A percentile compares a stretch with the other conserved stretches of the same genome.
phyloP scores from a whole-genome alignment of 2,797 vertebrate species.

The Sebastes minor region DNA sequence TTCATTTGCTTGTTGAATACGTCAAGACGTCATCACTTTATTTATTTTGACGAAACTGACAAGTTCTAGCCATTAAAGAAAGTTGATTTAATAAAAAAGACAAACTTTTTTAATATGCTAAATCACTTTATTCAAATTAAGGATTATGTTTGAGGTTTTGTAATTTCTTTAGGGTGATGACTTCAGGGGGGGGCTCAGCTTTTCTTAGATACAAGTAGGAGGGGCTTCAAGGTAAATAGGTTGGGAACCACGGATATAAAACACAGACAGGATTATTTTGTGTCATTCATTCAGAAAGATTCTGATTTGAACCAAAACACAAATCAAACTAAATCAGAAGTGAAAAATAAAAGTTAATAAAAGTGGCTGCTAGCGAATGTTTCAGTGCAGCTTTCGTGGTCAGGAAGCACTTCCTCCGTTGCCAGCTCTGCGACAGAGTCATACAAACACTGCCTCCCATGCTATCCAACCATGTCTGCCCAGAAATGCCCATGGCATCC shows the following conservation, averaged over 20 bases:
- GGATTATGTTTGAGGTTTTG: no score
- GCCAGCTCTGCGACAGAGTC: conserved; percentile 58
- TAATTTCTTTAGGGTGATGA: no score
- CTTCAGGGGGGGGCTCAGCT: no score
- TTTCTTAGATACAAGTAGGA: no score
- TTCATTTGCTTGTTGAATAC: no score
- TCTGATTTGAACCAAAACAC: neutral
- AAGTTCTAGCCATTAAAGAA: no score
- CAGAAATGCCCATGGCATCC: conserved; percentile 67
- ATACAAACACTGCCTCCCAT: conserved; percentile 54
- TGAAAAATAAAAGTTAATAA: neutral
- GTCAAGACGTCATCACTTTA: no score
- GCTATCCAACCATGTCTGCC: conserved; percentile 63
- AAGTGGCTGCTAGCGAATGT: neutral
- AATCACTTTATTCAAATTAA: no score
- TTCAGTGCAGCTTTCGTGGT: conserved; percentile 15
- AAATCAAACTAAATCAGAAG: neutral
- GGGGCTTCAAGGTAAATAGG: no score
- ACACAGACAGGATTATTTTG: neutral
- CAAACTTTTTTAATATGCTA: accelerated
- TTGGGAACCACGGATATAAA: neutral
- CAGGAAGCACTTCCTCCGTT: conserved; percentile 29
- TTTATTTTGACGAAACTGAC: no score
- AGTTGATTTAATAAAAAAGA: no score
- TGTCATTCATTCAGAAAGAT: neutral